Evolutionary conservation across 2,113 vertebrate species (phyloP).

Genomic region (Cercopithecus mona): DNA sequence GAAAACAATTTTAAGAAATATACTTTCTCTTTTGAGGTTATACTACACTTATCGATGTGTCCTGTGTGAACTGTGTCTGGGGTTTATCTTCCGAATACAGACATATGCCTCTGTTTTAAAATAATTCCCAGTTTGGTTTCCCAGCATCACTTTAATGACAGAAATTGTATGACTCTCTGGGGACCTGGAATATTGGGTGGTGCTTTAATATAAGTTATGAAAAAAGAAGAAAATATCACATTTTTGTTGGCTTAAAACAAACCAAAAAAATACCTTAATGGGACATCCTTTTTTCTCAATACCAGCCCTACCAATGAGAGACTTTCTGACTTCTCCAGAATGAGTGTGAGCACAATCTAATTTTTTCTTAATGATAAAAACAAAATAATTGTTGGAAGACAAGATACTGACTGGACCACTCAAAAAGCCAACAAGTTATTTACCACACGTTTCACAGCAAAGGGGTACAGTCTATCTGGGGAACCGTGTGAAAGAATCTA

Average conservation of each 20-base stretch:
- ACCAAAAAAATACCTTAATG: conserved; percentile 18
- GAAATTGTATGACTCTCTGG: conserved; percentile 7
- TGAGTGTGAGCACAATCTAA: background rate
- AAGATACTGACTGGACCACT: conserved; percentile 23
- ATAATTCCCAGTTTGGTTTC: conserved; percentile 22
- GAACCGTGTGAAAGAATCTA: background rate
- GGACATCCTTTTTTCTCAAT: conserved; percentile 31
- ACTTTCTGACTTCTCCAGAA: conserved; percentile 51
- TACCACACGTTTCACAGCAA: background rate
- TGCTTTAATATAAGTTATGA: conserved; percentile 31
- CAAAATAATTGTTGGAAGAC: background rate
- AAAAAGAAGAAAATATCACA: conserved; percentile 32
- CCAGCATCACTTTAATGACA: conserved; percentile 24
- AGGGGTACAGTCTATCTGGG: background rate
- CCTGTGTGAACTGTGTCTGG: background rate
- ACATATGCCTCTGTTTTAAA: conserved; percentile 22
- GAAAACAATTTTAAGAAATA: background rate
- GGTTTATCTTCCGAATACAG: conserved; percentile 17
- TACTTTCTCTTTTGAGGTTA: background rate
- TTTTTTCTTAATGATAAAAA: conserved; percentile 39
- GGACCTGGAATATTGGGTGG: background rate
- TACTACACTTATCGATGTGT: background rate
- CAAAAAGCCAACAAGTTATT: conserved; percentile 8
- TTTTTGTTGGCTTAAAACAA: conserved; percentile 48
- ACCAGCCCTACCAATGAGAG: conserved; percentile 27